phyloP scores from a whole-genome alignment of 2,113 vertebrate genomes.

The Atrichornis clamosus region DNA sequence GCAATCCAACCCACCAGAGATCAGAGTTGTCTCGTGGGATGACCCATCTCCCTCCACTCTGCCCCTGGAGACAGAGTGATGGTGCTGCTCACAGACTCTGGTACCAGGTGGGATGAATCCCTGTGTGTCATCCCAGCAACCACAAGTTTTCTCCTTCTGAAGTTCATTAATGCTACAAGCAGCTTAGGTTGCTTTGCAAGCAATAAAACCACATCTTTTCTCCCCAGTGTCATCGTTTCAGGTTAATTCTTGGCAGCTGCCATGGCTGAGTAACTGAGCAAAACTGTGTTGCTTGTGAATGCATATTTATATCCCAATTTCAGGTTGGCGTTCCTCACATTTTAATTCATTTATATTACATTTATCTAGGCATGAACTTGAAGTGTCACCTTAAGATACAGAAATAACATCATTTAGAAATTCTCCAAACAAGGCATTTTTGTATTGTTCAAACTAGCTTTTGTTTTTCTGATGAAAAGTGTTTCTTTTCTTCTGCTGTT shows the following conservation, averaged over 20 bases:
- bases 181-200: neutral
- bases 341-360: neutral
- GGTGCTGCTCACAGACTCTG: neutral
- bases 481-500: constrained; percentile 13
- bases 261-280: neutral
- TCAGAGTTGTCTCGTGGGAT: neutral
- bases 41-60: neutral
- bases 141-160: neutral
- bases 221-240: accelerated
- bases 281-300: neutral
- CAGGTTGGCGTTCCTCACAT: neutral
- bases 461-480: constrained; percentile 14
- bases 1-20: neutral
- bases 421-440: constrained; percentile 38
- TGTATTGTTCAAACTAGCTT: neutral
- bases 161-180: neutral
- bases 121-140: neutral
- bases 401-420: constrained; percentile 1
- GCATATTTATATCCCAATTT: neutral
- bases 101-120: neutral
- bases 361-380: neutral
- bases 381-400: neutral
- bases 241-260: neutral
- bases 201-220: neutral
- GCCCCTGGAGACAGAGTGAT: neutral